phyloP scores from a whole-genome alignment of 2,797 vertebrate genomes.

The Poecilia gillii region DNA sequence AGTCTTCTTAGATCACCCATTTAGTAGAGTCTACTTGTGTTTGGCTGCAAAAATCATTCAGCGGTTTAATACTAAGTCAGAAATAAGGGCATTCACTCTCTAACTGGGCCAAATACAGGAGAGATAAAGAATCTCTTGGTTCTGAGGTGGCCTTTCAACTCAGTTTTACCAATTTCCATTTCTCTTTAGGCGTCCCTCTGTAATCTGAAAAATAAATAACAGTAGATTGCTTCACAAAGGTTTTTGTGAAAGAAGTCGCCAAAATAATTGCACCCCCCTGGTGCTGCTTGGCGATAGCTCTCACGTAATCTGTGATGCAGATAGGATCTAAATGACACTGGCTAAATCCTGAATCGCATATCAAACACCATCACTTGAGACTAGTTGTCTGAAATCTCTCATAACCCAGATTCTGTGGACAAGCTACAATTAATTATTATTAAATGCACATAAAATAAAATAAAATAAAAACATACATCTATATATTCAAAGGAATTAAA shows the following conservation, averaged over 20 bases:
- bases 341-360: slow-evolving; percentile 35
- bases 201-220: slow-evolving; percentile 60
- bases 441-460: neutral
- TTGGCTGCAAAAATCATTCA: neutral
- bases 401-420: neutral
- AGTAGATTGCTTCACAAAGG: slow-evolving; percentile 43
- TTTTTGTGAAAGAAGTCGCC: slow-evolving; percentile 48
- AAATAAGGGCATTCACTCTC: neutral
- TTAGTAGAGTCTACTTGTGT: neutral
- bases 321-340: slow-evolving; percentile 46
- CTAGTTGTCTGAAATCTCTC: slow-evolving; percentile 24
- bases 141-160: slow-evolving; percentile 30
- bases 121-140: slow-evolving; percentile 44
- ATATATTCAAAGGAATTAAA: neutral
- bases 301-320: slow-evolving; percentile 35
- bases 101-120: slow-evolving; percentile 1
- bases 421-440: neutral
- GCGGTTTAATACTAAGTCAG: neutral
- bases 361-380: slow-evolving; percentile 19
- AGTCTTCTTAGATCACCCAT: neutral
- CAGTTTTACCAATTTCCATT: slow-evolving; percentile 57
- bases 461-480: neutral
- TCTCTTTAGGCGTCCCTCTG: slow-evolving; percentile 36
- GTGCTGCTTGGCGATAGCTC: slow-evolving; percentile 57
- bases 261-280: slow-evolving; percentile 74